Conservation (phyloP, 2,113 vertebrate genomes). For the Periophthalmus modestus region DNA sequence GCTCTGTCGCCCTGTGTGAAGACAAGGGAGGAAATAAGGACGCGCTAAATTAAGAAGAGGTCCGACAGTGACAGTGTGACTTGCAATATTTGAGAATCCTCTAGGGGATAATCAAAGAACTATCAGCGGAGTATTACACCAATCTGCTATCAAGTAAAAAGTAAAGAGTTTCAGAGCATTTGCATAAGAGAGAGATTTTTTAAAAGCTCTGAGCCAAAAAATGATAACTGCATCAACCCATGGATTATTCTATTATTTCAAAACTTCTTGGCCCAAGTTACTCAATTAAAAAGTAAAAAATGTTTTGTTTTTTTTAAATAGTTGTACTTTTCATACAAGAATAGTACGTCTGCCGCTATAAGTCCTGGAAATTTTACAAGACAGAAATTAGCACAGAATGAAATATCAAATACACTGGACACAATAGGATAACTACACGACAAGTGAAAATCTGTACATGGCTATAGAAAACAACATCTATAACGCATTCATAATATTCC, state of each 20-base stretch:
- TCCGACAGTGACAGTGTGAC: neutral
- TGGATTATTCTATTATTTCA: neutral
- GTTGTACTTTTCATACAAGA: no score
- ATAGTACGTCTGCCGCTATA: no score
- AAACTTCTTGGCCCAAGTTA: neutral
- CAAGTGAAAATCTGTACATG: no score
- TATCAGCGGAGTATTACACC: neutral
- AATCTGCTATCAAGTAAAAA: neutral
- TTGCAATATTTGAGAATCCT: constrained; percentile 1
- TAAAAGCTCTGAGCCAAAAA: neutral
- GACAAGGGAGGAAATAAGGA: constrained; percentile 5
- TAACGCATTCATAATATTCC: no score
- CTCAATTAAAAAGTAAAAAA: no score
- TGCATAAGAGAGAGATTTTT: neutral
- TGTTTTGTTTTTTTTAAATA: no score
- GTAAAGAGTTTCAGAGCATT: neutral
- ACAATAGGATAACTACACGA: no score
- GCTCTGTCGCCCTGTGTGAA: constrained; percentile 4
- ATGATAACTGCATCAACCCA: neutral
- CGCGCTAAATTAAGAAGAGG: neutral
- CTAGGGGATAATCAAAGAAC: constrained; percentile 1
- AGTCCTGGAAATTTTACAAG: no score
- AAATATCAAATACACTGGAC: no score
- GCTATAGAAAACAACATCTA: no score
- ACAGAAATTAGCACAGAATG: no score